Percentiles rank a stretch among this genome's conserved stretches.
These are phyloP conservation scores for Agapornis canus DNA, from an alignment of 2,797 vertebrate species.

Conservation along the genomic window DNA sequence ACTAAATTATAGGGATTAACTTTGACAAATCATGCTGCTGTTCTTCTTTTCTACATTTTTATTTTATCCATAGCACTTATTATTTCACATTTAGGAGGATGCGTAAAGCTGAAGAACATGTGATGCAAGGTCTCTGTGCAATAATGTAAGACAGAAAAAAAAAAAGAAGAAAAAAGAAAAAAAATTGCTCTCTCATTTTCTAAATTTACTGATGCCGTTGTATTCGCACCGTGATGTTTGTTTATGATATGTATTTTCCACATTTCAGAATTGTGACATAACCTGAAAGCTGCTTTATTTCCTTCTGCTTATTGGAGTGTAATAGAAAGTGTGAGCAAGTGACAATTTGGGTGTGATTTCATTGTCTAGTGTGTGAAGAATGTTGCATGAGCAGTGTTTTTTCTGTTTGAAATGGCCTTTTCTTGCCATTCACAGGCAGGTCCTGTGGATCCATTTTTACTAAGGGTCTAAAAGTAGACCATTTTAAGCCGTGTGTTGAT, in stretches of 20 bases:
- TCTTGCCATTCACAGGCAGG: slow-evolving; percentile 88
- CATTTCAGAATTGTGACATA: slow-evolving; percentile 87
- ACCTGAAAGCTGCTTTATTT: slow-evolving; percentile 92
- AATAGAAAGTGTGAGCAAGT: slow-evolving; percentile 80
- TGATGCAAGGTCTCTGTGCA: slow-evolving; percentile 92
- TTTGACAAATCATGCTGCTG: slow-evolving; percentile 83
- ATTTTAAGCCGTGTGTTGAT: slow-evolving; percentile 68
- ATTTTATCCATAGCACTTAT: slow-evolving; percentile 80
- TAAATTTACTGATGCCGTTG: slow-evolving; percentile 68
- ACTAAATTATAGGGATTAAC: slow-evolving; percentile 80
- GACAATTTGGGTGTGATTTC: slow-evolving; percentile 78
- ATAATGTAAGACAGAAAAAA: slow-evolving; percentile 81
- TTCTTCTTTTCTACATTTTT: slow-evolving; percentile 77
- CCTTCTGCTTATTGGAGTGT: slow-evolving; percentile 77
- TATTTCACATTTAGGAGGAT: slow-evolving; percentile 73
- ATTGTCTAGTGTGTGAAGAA: slow-evolving; percentile 80
- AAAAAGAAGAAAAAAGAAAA: slow-evolving; percentile 11
- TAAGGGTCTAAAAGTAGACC: slow-evolving; percentile 72
- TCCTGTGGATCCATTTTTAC: slow-evolving; percentile 82
- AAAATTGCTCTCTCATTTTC: slow-evolving; percentile 63
- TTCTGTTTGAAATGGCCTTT: slow-evolving; percentile 73
- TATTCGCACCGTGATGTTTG: slow-evolving; percentile 65
- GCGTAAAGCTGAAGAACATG: slow-evolving; percentile 82
- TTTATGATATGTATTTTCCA: slow-evolving; percentile 78
- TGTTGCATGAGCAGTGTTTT: slow-evolving; percentile 84